phyloP scores from a whole-genome alignment of 2,113 vertebrate genomes.

The Neodontobutis hainanensis region DNA sequence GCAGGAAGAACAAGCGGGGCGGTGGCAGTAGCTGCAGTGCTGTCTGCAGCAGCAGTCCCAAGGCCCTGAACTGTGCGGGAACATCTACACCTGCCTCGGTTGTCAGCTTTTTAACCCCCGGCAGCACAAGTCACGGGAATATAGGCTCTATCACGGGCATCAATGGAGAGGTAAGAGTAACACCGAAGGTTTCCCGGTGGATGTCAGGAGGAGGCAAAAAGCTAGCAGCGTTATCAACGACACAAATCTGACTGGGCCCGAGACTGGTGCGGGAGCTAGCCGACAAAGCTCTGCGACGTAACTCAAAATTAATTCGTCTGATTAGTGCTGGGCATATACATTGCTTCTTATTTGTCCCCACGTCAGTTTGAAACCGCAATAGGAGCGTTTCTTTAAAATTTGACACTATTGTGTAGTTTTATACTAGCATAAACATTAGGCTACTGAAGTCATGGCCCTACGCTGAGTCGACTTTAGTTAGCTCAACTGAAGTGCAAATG shows the following conservation, averaged over 20 bases:
- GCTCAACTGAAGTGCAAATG: slow-evolving; percentile 39
- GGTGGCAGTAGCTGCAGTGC: slow-evolving; percentile 84
- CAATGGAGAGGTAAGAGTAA: slow-evolving; percentile 79
- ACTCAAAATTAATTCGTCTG: slow-evolving; percentile 8
- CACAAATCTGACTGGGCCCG: slow-evolving; percentile 62
- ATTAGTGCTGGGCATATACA: not conserved
- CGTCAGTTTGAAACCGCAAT: not conserved
- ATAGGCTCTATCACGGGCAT: slow-evolving; percentile 71
- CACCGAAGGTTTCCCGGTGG: slow-evolving; percentile 20
- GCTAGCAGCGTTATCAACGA: slow-evolving; percentile 54
- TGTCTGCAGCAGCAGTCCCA: slow-evolving; percentile 80
- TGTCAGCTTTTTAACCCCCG: slow-evolving; percentile 76
- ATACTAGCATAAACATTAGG: slow-evolving; percentile 37
- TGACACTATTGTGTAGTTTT: not conserved
- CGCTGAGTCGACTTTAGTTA: slow-evolving; percentile 29
- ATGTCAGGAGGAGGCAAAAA: slow-evolving; percentile 27
- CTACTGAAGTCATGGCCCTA: slow-evolving; percentile 13
- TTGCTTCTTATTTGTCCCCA: not conserved
- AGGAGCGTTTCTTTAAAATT: not conserved
- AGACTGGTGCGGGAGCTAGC: slow-evolving; percentile 47
- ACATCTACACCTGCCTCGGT: slow-evolving; percentile 73
- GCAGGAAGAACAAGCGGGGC: slow-evolving; percentile 96
- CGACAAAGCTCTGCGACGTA: slow-evolving; percentile 21
- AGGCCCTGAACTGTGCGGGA: slow-evolving; percentile 80
- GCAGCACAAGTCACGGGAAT: slow-evolving; percentile 60